Base-by-base conservation (phyloP, 1,140 invertebrate genomes). In the Drosophila paulistorum region DNA sequence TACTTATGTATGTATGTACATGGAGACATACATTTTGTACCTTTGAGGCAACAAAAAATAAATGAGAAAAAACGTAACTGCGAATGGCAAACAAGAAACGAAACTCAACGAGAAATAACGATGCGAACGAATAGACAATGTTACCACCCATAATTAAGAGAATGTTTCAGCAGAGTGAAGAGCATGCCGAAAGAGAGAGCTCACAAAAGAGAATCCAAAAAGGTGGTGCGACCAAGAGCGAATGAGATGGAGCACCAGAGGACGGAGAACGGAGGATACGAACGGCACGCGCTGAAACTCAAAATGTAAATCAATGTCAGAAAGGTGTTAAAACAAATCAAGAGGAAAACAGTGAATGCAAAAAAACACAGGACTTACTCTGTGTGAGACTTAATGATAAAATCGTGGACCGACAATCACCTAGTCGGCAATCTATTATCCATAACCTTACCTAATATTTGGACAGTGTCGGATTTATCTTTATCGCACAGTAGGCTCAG, bases 31-130 rank as follows among this genome's bases (percentile, higher is more conserved):
- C 20, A 23, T 23, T 30, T 23, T 51, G 9, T 51, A 51, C 17
- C 45, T 48, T 48, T 20, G 45, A 4, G 11, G 17, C 37, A 17
- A 26, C 9, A 17, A 26, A 17, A 48, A 57, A 4, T 9, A 30
- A 45, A 17, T 17, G 9, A 17, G 13, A 17, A 62, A 39, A 64
- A 64, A 70, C 23, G 41, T 68, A 68, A 9, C 45, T 51, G 23
- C 45, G 45, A 51, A 51, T 51, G 45, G 45, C 20, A 51, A 51
- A 51, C 45, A 26, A 61, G 45, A 73, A 78, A 33, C 45, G 20
- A 68, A 62, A 51, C 35, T 33, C 55, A 61, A 57, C 69, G 51
- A 64, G 58, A 63, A 55, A 35, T 35, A 42, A 37, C 17, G 30
- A 35, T 41, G 20, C 41, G 42, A 51, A 51, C 45, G 45, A 51